Conservation (phyloP, 2,888 invertebrate genomes). For the Prosapia bicincta region DNA sequence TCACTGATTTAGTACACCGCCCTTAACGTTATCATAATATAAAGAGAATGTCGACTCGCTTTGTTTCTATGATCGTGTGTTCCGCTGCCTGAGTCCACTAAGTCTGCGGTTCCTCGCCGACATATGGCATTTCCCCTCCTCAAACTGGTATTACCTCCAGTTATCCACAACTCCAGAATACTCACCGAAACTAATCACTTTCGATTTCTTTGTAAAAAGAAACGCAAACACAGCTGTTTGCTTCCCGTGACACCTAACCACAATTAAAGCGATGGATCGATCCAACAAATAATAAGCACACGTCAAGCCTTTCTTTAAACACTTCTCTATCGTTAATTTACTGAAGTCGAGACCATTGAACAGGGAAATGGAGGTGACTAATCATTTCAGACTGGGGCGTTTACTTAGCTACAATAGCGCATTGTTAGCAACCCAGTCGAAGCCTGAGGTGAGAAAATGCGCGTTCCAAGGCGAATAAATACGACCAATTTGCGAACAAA, state of each 20-base stretch:
- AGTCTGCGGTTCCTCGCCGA: background rate
- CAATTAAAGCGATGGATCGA: background rate
- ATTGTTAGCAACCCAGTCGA: too few relatives aligned
- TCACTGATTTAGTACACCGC: too few relatives aligned
- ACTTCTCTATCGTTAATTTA: background rate
- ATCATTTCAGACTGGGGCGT: background rate
- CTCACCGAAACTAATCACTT: background rate
- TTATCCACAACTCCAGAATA: too few relatives aligned
- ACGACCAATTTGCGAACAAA: too few relatives aligned
- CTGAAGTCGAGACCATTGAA: background rate
- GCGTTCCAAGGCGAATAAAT: too few relatives aligned
- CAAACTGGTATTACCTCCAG: too few relatives aligned
- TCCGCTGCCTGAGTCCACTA: background rate
- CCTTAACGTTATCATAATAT: too few relatives aligned
- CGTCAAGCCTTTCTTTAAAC: background rate
- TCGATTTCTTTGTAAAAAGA: background rate
- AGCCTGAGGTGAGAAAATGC: too few relatives aligned
- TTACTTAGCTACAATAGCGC: too few relatives aligned
- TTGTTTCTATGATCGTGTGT: too few relatives aligned
- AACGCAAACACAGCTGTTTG: background rate
- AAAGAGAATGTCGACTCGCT: too few relatives aligned
- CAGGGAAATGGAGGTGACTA: background rate
- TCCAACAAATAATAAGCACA: background rate
- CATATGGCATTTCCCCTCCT: too few relatives aligned
- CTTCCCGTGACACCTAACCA: background rate